Conservation (phyloP, 2,888 invertebrate species). For the Helicoverpa assulta region DNA sequence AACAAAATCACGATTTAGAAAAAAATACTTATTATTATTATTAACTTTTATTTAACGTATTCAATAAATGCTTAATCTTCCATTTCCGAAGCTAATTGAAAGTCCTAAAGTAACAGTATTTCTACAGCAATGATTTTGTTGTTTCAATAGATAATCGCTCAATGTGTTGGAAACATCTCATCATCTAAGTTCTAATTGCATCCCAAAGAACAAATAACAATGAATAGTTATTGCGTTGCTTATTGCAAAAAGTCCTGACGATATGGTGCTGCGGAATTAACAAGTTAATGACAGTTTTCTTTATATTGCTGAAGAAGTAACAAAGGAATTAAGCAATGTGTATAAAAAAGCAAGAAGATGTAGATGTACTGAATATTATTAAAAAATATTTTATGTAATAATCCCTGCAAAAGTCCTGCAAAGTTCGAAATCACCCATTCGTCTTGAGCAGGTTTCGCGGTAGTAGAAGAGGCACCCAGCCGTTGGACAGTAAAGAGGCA, state of each 20-base stretch:
- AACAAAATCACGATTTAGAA: too few species aligned
- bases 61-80: too few species aligned
- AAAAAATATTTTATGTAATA: too few species aligned
- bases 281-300: conserved; percentile 15
- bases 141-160: conserved; percentile 5
- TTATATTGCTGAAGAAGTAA: conserved; percentile 9
- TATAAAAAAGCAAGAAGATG: background rate
- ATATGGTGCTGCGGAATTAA: conserved; percentile 19
- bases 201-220: conserved; percentile 38
- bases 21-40: too few species aligned
- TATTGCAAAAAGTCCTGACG: conserved; percentile 33
- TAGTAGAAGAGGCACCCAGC: too few species aligned
- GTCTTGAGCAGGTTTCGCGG: too few species aligned
- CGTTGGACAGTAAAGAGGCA: too few species aligned
- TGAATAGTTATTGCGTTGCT: conserved; percentile 44
- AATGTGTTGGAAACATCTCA: conserved; percentile 37
- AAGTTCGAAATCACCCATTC: too few species aligned
- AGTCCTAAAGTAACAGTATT: background rate
- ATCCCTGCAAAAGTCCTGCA: too few species aligned
- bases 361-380: background rate
- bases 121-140: background rate
- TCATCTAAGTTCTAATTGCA: conserved; percentile 24
- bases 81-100: background rate
- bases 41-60: too few species aligned
- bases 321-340: conserved; percentile 5